Conservation (phyloP, 2,888 invertebrate genomes). For the Kuschelorhynchus macadamiae region DNA sequence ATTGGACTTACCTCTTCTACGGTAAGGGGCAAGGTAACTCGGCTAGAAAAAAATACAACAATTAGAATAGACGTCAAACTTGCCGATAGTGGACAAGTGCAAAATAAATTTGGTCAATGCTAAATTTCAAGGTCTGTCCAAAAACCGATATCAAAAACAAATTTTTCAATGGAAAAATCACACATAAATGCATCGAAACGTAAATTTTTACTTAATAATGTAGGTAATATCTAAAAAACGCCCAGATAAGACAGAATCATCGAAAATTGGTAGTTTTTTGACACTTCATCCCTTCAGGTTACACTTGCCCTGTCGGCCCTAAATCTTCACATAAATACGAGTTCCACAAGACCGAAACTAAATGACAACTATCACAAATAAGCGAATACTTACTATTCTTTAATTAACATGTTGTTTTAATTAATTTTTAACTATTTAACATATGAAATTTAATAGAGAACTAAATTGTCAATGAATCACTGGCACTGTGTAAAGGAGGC, state of each 20-base stretch:
- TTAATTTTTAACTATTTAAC: slow-evolving; percentile 54
- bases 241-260: slow-evolving; percentile 33
- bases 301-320: slow-evolving; percentile 34
- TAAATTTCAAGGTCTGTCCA: slow-evolving; percentile 53
- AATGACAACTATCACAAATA: not conserved
- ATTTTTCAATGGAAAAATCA: slow-evolving; percentile 1
- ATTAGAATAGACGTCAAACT: slow-evolving; percentile 50
- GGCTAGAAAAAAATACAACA: slow-evolving; percentile 77
- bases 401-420: slow-evolving; percentile 76
- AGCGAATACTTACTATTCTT: slow-evolving; percentile 77
- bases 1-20: slow-evolving; percentile 90
- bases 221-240: not conserved
- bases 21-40: slow-evolving; percentile 94
- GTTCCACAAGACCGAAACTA: slow-evolving; percentile 42
- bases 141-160: slow-evolving; percentile 21
- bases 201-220: no score
- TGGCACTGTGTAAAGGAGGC: slow-evolving; percentile 68
- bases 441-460: slow-evolving; percentile 61
- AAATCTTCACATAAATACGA: slow-evolving; percentile 50
- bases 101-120: slow-evolving; percentile 54
- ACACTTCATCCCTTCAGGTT: slow-evolving; percentile 42
- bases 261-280: slow-evolving; percentile 35
- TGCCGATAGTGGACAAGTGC: slow-evolving; percentile 31
- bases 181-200: no score
- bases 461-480: slow-evolving; percentile 68